A percentile compares a stretch with the other conserved stretches of the same genome.
These are phyloP conservation scores for Hippocampus guttulatus DNA, from an alignment of 2,113 vertebrate genomes.

Conservation along the genomic window DNA sequence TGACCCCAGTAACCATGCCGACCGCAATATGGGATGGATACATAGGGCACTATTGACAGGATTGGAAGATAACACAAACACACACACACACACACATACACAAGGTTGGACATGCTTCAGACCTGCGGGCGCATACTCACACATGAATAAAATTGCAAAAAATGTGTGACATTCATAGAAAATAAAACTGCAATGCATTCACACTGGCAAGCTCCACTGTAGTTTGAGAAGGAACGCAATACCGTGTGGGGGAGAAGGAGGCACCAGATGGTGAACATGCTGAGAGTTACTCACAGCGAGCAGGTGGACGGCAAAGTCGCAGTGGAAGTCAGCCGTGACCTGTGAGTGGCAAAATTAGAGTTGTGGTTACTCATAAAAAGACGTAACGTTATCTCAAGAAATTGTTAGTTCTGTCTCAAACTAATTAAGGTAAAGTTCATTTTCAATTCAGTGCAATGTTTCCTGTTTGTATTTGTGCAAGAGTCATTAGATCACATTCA, in stretches of 20 bases:
- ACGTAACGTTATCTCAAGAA: not conserved
- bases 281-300: slow-evolving; percentile 49
- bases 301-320: slow-evolving; percentile 47
- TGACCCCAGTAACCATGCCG: slow-evolving; percentile 58
- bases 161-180: slow-evolving; percentile 6
- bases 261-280: slow-evolving; percentile 42
- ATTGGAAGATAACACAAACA: slow-evolving; percentile 53
- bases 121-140: slow-evolving; percentile 38
- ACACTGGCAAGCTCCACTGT: not conserved
- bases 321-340: slow-evolving; percentile 34
- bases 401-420: not conserved
- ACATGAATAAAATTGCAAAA: slow-evolving; percentile 20
- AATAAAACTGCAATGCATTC: slow-evolving; percentile 1
- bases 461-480: not conserved
- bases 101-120: slow-evolving; percentile 16
- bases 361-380: slow-evolving; percentile 5
- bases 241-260: slow-evolving; percentile 4
- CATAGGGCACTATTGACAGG: slow-evolving; percentile 57
- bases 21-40: slow-evolving; percentile 61
- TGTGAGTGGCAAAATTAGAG: slow-evolving; percentile 30
- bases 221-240: slow-evolving; percentile 19
- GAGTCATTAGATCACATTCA: too few species aligned
- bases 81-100: slow-evolving; percentile 17
- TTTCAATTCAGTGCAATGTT: not conserved
- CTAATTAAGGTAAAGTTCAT: not conserved